Percentiles rank a stretch among this genome's conserved stretches.
Evolutionary conservation across 2,797 vertebrate species (phyloP).

Genomic region (Micropoecilia bifurca): DNA sequence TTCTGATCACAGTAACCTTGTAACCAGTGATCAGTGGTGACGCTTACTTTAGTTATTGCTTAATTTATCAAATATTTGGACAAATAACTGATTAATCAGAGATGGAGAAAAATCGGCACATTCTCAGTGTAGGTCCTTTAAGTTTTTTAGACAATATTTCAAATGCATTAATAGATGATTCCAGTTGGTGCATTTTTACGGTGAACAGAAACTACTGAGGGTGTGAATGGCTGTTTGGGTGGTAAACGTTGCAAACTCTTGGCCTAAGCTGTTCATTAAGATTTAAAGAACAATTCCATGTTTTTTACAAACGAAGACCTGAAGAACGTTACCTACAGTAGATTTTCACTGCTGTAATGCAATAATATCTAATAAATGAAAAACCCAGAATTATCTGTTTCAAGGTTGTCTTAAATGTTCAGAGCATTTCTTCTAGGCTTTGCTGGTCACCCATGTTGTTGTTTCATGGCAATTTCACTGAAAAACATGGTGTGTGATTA

Average conservation of each 20-base stretch:
- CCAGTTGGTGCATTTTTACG: too few species aligned
- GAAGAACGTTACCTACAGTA: not conserved
- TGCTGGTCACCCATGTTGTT: not conserved
- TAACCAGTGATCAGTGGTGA: not conserved
- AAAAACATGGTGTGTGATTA: not conserved
- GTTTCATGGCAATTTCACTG: not conserved
- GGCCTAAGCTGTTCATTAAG: not conserved
- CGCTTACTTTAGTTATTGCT: not conserved
- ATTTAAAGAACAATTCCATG: not conserved
- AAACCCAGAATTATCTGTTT: not conserved
- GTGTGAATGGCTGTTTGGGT: too few species aligned
- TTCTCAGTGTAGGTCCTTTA: too few species aligned
- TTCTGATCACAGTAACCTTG: not conserved
- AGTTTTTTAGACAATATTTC: too few species aligned
- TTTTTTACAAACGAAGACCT: not conserved
- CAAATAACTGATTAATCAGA: too few species aligned
- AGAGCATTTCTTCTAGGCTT: not conserved
- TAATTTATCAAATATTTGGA: too few species aligned
- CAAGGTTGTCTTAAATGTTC: not conserved
- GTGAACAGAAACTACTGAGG: too few species aligned
- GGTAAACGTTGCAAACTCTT: too few species aligned
- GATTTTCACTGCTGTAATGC: not conserved
- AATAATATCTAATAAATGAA: not conserved
- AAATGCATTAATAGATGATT: too few species aligned
- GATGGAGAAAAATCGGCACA: too few species aligned